Percentiles rank a stretch among this genome's conserved stretches.
These are phyloP conservation scores for Phrynocephalus forsythii DNA, from an alignment of 2,797 vertebrate genomes.

Conservation along the genomic window DNA sequence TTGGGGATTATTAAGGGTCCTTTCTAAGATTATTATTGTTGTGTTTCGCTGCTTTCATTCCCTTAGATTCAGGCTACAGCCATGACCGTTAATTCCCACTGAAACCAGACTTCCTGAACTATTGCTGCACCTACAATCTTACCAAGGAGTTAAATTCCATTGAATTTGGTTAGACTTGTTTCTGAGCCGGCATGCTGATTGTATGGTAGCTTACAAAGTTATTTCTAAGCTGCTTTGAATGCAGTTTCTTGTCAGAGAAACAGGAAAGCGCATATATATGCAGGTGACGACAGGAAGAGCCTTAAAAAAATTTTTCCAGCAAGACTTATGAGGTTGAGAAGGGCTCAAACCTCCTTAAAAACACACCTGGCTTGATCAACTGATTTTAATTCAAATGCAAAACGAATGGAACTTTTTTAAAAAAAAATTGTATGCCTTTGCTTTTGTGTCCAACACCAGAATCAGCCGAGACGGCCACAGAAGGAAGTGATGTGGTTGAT, in stretches of 20 bases:
- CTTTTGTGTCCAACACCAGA: constrained; percentile 60
- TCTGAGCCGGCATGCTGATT: background rate
- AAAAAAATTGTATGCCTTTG: background rate
- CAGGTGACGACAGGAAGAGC: background rate
- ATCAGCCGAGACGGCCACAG: constrained; percentile 35
- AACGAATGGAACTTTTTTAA: no score
- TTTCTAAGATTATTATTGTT: no score
- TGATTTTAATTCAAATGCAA: no score
- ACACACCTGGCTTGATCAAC: background rate
- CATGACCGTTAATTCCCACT: no score
- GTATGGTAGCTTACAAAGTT: no score
- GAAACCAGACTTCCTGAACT: no score
- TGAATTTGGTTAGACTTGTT: no score
- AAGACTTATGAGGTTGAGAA: background rate
- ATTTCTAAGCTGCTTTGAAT: background rate
- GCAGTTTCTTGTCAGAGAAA: background rate
- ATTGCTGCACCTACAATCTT: no score
- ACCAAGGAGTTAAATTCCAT: no score
- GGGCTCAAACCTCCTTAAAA: background rate
- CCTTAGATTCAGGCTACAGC: no score
- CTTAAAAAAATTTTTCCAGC: background rate
- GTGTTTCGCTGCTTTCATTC: no score
- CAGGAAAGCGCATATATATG: background rate
- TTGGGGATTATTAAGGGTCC: no score
- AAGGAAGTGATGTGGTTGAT: constrained; percentile 79